Evolutionary conservation across 2,113 vertebrate genomes (phyloP).

Genomic region (Onychostoma macrolepis): DNA sequence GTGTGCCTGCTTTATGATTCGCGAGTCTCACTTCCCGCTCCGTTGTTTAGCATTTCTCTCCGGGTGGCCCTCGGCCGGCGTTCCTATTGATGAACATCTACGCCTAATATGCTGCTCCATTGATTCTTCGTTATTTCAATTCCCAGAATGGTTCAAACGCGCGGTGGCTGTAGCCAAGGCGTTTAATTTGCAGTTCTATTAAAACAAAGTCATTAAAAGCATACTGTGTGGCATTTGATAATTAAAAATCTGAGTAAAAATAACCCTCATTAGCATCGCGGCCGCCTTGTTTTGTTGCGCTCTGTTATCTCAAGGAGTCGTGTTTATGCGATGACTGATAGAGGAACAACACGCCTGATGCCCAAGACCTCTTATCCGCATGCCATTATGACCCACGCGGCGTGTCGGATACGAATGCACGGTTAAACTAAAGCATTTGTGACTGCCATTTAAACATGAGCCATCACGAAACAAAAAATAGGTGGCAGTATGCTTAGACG

Average conservation of each 20-base stretch:
- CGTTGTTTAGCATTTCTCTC: background rate
- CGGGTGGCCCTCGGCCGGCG: background rate
- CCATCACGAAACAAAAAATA: background rate
- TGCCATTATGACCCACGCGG: background rate
- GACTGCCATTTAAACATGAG: background rate
- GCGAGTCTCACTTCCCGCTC: background rate
- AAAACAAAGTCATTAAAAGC: slow-evolving; percentile 76
- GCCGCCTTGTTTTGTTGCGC: slow-evolving; percentile 57
- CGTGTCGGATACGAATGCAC: background rate
- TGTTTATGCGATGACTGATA: slow-evolving; percentile 61
- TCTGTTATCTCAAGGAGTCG: slow-evolving; percentile 61
- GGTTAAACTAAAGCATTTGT: background rate
- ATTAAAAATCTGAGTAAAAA: slow-evolving; percentile 71
- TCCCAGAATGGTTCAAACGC: slow-evolving; percentile 61
- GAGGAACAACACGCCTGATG: slow-evolving; percentile 15
- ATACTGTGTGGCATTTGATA: slow-evolving; percentile 69
- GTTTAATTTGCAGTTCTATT: slow-evolving; percentile 73
- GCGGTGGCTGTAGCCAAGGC: slow-evolving; percentile 60
- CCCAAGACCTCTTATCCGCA: slow-evolving; percentile 45
- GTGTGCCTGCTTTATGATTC: slow-evolving; percentile 33
- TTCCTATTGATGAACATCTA: slow-evolving; percentile 70
- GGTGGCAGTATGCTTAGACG: background rate
- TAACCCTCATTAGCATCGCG: slow-evolving; percentile 70
- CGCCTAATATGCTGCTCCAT: slow-evolving; percentile 75
- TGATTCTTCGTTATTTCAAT: slow-evolving; percentile 77